phyloP scores from a whole-genome alignment of 2,888 invertebrate genomes.

The Hypselothyrea guttata region DNA sequence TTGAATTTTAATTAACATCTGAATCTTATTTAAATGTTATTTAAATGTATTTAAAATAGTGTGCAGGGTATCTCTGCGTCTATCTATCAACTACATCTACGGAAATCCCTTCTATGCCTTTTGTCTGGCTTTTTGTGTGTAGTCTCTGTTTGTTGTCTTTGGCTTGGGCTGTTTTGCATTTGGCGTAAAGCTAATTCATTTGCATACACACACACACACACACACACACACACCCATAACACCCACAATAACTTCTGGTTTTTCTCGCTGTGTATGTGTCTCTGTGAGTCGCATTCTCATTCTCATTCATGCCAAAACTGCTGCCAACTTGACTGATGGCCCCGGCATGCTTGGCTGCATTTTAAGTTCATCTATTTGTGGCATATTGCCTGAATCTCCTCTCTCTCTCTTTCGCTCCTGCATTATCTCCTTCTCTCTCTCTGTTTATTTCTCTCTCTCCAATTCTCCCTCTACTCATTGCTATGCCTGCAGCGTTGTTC shows the following conservation, averaged over 20 bases:
- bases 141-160: constrained; percentile 18
- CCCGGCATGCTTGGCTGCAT: constrained; percentile 77
- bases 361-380: constrained; percentile 77
- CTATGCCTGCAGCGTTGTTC: constrained; percentile 59
- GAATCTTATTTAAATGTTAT: too few relatives aligned
- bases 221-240: constrained; percentile 32
- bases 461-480: constrained; percentile 35
- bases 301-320: constrained; percentile 70
- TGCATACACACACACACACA: constrained; percentile 49
- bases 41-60: too few relatives aligned
- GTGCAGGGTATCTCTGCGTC: constrained; percentile 1
- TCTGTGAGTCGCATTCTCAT: too few relatives aligned
- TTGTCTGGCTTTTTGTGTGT: neutral
- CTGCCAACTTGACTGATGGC: constrained; percentile 67
- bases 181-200: constrained; percentile 70
- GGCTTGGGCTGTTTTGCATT: constrained; percentile 55
- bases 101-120: neutral
- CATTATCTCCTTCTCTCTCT: too few relatives aligned
- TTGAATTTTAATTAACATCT: too few relatives aligned
- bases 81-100: too few relatives aligned
- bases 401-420: neutral
- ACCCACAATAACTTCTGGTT: constrained; percentile 26
- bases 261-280: constrained; percentile 28
- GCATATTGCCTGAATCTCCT: constrained; percentile 54
- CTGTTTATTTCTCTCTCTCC: too few relatives aligned